Base-by-base conservation (phyloP, 2,888 invertebrate genomes). In the Belgica antarctica region DNA sequence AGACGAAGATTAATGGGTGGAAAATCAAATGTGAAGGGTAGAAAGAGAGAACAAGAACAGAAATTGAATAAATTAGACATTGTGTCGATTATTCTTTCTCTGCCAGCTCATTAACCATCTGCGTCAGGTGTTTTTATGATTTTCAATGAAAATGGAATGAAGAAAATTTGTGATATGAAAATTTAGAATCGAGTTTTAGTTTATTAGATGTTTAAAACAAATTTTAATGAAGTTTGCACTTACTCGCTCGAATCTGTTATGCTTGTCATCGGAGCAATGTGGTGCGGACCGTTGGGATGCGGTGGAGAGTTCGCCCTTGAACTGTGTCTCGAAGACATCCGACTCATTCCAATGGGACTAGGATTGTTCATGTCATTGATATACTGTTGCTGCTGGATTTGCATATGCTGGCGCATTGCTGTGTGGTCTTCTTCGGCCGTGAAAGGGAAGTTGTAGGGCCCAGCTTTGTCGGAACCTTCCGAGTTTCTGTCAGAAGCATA, bases 381-480 rank as follows among this genome's bases (percentile, higher is more conserved):
- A 72, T 84, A 83, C 17, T 81, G 81, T 57, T 76, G 34, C 4
- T 36, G 75, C 71, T 19, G 74, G 75, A 5, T 73, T 63, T 63
- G 72, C 75, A n/a, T 74, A 34, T 63, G 72, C 62, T 75, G 73
- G 22, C 78, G 74, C 46, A 73, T 74, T 74, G 81, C 81, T 72
- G 85, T 78, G 78, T 89, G 89, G 78, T 89, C 89, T 81, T 89
- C 89, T 79, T 89, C 89, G 73, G 89, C 89, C 74, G 91, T 92
- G 76, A 92, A 92, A 0, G 92, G 92, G 75, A 92, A 92, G 72
- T 89, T 82, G 79, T 92, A 93, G 82, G 89, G 89, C 75, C 92
- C 92, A 75, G 89, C 88, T 74, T 88, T 88, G 62, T 89, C 89
- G 0, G 88, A 88, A 1, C 86, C 83, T 74, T 89, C 88, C 0